Evolutionary conservation across 2,888 invertebrate species (phyloP).

Genomic region (Melieria omissa): DNA sequence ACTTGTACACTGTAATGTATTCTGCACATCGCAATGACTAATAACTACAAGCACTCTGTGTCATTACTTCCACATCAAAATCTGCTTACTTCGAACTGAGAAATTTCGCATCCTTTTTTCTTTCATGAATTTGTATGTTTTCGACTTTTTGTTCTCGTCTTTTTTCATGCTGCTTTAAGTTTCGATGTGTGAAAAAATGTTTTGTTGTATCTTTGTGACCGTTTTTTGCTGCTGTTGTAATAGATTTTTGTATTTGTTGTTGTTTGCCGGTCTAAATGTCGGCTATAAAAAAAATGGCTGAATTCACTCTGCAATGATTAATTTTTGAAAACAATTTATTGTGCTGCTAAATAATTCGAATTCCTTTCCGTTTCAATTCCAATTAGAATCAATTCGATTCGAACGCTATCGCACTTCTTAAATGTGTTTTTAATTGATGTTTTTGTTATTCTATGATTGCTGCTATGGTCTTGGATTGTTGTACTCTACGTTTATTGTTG

Average conservation of each 20-base stretch:
- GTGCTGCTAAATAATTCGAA: slow-evolving; percentile 46
- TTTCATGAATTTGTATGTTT: slow-evolving; percentile 8
- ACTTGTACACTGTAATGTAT: too few species aligned
- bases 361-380: slow-evolving; percentile 7
- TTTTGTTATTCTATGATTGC: slow-evolving; percentile 14
- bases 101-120: too few species aligned
- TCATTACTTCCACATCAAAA: too few species aligned
- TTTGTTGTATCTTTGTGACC: too few species aligned
- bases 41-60: too few species aligned
- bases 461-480: too few species aligned
- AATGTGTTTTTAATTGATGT: slow-evolving; percentile 16
- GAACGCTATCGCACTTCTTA: slow-evolving; percentile 20
- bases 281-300: background rate
- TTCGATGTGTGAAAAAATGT: too few species aligned
- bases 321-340: slow-evolving; percentile 51
- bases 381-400: background rate
- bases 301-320: background rate
- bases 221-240: background rate
- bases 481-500: too few species aligned
- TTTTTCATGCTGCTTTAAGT: background rate
- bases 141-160: slow-evolving; percentile 20
- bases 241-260: background rate
- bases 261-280: background rate
- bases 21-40: too few species aligned
- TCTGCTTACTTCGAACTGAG: too few species aligned